phyloP scores from a whole-genome alignment of 2,888 invertebrate species.

The Entomobrya multifasciata region DNA sequence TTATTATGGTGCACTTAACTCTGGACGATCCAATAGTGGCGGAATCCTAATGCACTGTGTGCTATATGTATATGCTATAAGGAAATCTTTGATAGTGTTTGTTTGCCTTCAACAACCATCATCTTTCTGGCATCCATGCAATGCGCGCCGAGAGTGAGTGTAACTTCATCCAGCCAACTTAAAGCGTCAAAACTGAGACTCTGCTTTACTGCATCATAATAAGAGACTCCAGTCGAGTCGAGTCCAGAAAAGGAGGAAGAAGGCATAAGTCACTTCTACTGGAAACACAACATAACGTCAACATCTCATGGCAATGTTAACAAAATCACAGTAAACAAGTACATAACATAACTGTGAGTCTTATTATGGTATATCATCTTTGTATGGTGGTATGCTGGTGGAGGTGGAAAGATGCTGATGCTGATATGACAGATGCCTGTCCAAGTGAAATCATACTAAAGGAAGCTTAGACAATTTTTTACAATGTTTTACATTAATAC shows the following conservation, averaged over 20 bases:
- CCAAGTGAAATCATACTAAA: slow-evolving; percentile 1
- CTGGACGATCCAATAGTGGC: background rate
- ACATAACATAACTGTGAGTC: background rate
- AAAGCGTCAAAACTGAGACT: background rate
- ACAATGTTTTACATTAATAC: background rate
- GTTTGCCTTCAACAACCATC: slow-evolving; percentile 35
- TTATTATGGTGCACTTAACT: slow-evolving; percentile 30
- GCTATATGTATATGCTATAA: background rate
- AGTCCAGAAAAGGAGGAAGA: background rate
- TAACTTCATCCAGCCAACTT: background rate
- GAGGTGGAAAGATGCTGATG: slow-evolving; percentile 8
- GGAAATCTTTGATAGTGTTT: slow-evolving; percentile 4
- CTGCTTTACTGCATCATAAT: slow-evolving; percentile 11
- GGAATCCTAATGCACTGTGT: background rate
- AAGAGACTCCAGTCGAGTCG: background rate
- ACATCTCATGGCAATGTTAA: background rate
- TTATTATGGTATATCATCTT: background rate
- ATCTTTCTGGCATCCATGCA: background rate
- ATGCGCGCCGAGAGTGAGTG: too few relatives aligned
- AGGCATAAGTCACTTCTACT: background rate
- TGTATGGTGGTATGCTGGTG: slow-evolving; percentile 19
- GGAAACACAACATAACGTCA: background rate
- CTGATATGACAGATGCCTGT: slow-evolving; percentile 70
- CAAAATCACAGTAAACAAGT: too few relatives aligned
- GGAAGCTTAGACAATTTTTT: background rate